These are phyloP conservation scores for Halictus rubicundus DNA, from an alignment of 1,140 invertebrate genomes.

Conservation along the genomic window DNA sequence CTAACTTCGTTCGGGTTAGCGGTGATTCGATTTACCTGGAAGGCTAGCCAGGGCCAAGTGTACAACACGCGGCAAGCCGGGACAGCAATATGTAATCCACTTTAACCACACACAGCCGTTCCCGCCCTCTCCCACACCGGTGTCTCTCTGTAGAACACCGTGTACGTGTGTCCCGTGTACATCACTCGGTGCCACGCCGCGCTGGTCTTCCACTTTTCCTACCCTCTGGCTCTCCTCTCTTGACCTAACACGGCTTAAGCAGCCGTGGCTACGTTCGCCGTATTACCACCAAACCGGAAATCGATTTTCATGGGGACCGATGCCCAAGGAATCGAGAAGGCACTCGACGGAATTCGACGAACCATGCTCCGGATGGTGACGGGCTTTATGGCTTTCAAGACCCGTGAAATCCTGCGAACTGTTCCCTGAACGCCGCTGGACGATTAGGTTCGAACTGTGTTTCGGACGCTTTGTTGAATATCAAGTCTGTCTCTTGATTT, in stretches of 20 bases:
- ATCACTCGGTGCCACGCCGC: background rate
- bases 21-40: slow-evolving; percentile 71
- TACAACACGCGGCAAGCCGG: slow-evolving; percentile 62
- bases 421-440: background rate
- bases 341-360: background rate
- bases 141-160: background rate
- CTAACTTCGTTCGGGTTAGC: slow-evolving; percentile 63
- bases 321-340: background rate
- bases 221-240: background rate
- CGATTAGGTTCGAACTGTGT: too few species aligned
- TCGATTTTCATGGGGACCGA: slow-evolving; percentile 22
- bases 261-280: background rate
- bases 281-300: slow-evolving; percentile 12
- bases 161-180: background rate
- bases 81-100: slow-evolving; percentile 74
- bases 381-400: too few species aligned
- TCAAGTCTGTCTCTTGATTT: too few species aligned
- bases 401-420: background rate
- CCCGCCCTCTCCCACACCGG: background rate
- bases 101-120: slow-evolving; percentile 50
- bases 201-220: background rate
- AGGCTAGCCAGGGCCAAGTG: slow-evolving; percentile 61
- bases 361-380: too few species aligned
- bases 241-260: slow-evolving; percentile 17
- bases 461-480: too few species aligned